These are phyloP conservation scores for Craniophora ligustri DNA, from an alignment of 2,888 invertebrate genomes.

Conservation along the genomic window DNA sequence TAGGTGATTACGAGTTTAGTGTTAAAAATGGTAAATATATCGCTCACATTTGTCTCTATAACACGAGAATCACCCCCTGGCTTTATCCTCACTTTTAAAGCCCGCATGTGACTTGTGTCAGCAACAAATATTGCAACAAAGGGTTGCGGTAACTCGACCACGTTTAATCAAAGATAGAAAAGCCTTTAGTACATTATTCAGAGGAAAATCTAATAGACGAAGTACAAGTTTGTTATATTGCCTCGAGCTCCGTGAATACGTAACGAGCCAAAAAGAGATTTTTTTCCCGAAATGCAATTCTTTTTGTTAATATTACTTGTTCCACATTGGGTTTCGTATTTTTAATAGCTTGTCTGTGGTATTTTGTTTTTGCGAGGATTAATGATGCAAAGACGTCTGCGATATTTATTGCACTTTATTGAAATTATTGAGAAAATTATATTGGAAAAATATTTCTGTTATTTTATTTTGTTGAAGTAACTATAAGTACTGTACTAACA, in stretches of 20 bases:
- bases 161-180: conserved; percentile 23
- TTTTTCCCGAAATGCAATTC: conserved; percentile 7
- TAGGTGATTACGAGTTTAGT: too few species aligned
- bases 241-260: conserved; percentile 37
- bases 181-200: conserved; percentile 37
- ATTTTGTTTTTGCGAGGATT: not conserved
- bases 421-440: not conserved
- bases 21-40: too few species aligned
- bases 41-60: too few species aligned
- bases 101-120: conserved; percentile 44
- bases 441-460: not conserved
- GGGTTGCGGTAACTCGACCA: conserved; percentile 19
- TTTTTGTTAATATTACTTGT: conserved; percentile 10
- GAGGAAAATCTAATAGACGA: conserved; percentile 42
- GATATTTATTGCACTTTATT: not conserved
- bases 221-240: conserved; percentile 43
- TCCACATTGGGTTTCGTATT: not conserved
- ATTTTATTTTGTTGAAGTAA: too few species aligned
- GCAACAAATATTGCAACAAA: conserved; percentile 36
- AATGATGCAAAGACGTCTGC: conserved; percentile 20
- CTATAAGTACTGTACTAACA: too few species aligned
- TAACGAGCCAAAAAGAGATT: conserved; percentile 17
- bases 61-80: too few species aligned
- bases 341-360: not conserved
- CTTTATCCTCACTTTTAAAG: conserved; percentile 21